Base-by-base conservation (phyloP, 1,140 invertebrate species). In the Phymastichus coffea region DNA sequence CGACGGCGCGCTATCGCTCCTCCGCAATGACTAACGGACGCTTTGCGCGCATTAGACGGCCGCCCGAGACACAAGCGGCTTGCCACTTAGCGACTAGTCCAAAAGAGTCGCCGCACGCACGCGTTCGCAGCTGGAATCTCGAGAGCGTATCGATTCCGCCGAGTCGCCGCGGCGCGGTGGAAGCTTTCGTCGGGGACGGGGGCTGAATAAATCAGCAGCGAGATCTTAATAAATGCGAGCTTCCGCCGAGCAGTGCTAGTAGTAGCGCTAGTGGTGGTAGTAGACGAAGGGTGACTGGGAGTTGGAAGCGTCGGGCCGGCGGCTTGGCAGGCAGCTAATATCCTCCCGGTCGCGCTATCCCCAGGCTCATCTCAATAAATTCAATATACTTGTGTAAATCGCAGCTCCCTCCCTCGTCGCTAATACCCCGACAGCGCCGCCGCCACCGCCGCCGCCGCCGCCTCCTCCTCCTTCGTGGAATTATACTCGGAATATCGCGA, bases 371-470 rank as follows among this genome's bases (percentile, higher is more conserved):
- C 77, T 79, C 77, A 79, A 80, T 80, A 80, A 80, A 80, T 80
- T 80, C 77, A 79, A 80, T 80, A 80, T 79, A 80, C 74, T 78
- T 78, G 76, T 78, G 73, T 75, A 78, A 78, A 78, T 79, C 74
- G 72, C 65, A 65, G 70, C 66, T 67, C 66, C 57, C 63, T n/a
- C n/a, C n/a, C n/a, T n/a, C n/a, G n/a, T n/a, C n/a, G 60, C n/a
- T n/a, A n/a, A n/a, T n/a, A n/a, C n/a, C n/a, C 63, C 68, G 58
- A 55, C 57, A 23, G 33, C 41, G 28, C 52, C 55, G 35, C 33
- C 15, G 49, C 48, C 20, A 35, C 33, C 43, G 54, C 44, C 46
- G 1, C n/a, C 53, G 15, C 22, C 14, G 33, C 19, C 26, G 26
- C 17, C 19, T 4, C 26, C 41, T 33, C 52, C 26, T 47, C 35